Evolutionary conservation across 2,888 invertebrate species (phyloP), one percentile per base, ranked within the genome.

Genomic region (Branchellion lobata): DNA sequence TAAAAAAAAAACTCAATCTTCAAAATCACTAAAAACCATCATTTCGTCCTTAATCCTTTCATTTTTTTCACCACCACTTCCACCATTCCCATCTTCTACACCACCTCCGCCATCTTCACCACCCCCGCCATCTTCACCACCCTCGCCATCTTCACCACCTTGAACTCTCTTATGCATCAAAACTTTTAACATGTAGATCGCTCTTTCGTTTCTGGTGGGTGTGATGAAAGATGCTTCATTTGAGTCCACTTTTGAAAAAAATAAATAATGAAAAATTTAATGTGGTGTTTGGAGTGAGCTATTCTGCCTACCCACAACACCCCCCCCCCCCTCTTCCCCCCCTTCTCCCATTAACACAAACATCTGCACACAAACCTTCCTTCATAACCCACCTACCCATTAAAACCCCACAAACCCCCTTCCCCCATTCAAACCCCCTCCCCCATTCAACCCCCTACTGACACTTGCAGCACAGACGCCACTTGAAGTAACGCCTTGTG

Each of bases 401-500:
- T 31, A 14, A 5, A 5, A 18, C 71, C 8, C 36, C 71, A 34
- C 71, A 71, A 71, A 24, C 71, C 18, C 27, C 71, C 14, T 21
- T 18, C n/a, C 36, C 3, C 65, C 21, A 29, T 11, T 21, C 65
- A 65, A 3, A 65, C 3, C 65, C 5, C 3, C 8, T 40, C 5
- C 14, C 14, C 40, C 40, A 40, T 14, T 8, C 40, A 40, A 40
- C 40, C 8, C 29, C 51, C 29, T 11, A 80, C 82, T 81, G 73
- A 84, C 83, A 84, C 81, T 81, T 83, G 81, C 21, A 80, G 36
- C 11, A 78, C 27, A 34, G 21, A 27, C 1, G 18, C 53, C 0
- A 29, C 36, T 47, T 31, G 40, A 3, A 18, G n/a, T 2, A 71
- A 29, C 8, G 93, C 93, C 36, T 91, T 91, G 0, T 92, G 91